Evolutionary conservation across 2,113 vertebrate species (phyloP).

Genomic region (Pedetes capensis): DNA sequence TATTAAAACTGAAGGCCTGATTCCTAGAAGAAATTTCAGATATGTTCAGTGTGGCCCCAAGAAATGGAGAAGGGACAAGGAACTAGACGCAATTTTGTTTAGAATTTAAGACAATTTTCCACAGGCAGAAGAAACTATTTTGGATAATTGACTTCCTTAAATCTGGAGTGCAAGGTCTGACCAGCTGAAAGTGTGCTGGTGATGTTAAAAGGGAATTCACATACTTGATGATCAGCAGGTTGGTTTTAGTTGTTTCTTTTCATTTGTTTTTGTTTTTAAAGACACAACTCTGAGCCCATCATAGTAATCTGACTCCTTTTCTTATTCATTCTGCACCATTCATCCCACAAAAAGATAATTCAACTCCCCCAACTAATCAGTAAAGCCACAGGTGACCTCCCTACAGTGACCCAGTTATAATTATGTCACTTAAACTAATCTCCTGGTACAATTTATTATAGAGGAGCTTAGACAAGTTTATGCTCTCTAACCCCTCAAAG

Average conservation of each 20-base stretch:
- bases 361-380: not conserved
- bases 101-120: not conserved
- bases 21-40: not conserved
- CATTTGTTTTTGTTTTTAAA: not conserved
- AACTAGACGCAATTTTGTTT: not conserved
- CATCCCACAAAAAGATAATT: not conserved
- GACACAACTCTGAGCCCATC: not conserved
- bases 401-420: not conserved
- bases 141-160: not conserved
- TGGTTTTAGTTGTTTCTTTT: not conserved
- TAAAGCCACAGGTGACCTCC: not conserved
- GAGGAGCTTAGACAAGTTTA: conserved; percentile 12
- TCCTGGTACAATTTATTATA: not conserved
- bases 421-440: not conserved
- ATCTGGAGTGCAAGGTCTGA: not conserved
- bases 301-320: not conserved
- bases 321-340: not conserved
- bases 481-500: conserved; percentile 11
- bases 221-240: not conserved
- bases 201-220: not conserved
- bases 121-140: not conserved
- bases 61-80: not conserved
- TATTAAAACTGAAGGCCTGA: not conserved
- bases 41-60: not conserved
- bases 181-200: not conserved